These are phyloP conservation scores for Athalia rosae DNA, from an alignment of 2,888 invertebrate genomes.

Conservation along the genomic window DNA sequence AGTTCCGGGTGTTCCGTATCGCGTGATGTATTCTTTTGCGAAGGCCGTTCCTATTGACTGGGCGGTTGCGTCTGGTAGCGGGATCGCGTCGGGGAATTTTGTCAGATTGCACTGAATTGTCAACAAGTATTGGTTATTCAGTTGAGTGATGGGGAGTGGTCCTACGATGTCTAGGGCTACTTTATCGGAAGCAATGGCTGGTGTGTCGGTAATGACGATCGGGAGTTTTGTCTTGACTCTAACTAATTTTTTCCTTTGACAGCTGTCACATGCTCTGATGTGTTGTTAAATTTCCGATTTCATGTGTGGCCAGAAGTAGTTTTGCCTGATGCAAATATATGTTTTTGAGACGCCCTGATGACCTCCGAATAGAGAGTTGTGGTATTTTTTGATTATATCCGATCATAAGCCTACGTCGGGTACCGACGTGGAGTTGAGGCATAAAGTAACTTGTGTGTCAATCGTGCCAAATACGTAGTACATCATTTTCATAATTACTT, in stretches of 20 bases:
- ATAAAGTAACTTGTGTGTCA: too few relatives aligned
- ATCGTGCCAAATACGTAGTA: too few relatives aligned
- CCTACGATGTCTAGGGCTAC: constrained; percentile 22
- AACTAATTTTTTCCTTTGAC: constrained; percentile 44
- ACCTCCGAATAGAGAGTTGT: constrained; percentile 42
- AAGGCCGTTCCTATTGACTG: neutral
- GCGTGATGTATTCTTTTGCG: neutral
- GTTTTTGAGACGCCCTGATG: constrained; percentile 50
- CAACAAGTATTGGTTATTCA: too few relatives aligned
- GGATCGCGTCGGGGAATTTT: neutral
- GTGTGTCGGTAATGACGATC: constrained; percentile 36
- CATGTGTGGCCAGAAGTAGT: constrained; percentile 47
- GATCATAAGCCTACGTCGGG: neutral
- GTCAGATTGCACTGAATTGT: neutral
- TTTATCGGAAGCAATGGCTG: neutral
- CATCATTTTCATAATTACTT: too few relatives aligned
- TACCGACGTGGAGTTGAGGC: neutral
- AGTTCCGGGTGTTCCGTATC: neutral
- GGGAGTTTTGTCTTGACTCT: constrained; percentile 29
- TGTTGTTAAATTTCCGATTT: constrained; percentile 31
- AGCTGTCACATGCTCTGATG: constrained; percentile 41
- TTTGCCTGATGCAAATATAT: neutral
- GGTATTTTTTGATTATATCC: constrained; percentile 2
- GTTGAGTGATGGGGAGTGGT: too few relatives aligned
- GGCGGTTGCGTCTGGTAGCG: constrained; percentile 40